phyloP scores from a whole-genome alignment of 2,113 vertebrate genomes.

The Turdus rufiventris region DNA sequence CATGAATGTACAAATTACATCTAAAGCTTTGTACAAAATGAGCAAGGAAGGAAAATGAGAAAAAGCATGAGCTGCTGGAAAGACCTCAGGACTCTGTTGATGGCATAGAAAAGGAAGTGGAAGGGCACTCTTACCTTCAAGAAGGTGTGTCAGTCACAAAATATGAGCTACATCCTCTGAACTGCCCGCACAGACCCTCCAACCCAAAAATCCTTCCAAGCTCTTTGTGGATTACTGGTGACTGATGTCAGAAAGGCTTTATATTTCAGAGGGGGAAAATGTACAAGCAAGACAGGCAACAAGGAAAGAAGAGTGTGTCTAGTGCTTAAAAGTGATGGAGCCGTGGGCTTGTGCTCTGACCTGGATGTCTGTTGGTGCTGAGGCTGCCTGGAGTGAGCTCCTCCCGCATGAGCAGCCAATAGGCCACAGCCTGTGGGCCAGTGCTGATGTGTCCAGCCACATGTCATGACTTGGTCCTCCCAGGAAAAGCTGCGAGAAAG shows the following conservation, averaged over 20 bases:
- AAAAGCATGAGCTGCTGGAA: not conserved
- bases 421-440: accelerated
- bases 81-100: not conserved
- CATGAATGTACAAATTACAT: not conserved
- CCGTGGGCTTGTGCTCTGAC: not conserved
- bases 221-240: not conserved
- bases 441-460: accelerated
- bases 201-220: not conserved
- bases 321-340: not conserved
- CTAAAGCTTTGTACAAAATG: not conserved
- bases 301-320: not conserved
- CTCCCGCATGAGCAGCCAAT: accelerated
- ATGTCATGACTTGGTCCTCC: accelerated
- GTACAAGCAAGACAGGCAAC: not conserved
- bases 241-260: not conserved
- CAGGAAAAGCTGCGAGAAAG: not conserved
- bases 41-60: not conserved
- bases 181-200: accelerated
- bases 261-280: not conserved
- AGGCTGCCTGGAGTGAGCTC: not conserved
- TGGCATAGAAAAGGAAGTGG: not conserved
- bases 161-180: not conserved
- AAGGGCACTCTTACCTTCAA: not conserved
- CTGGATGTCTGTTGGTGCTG: not conserved
- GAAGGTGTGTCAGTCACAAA: not conserved